Percentiles rank a stretch among this genome's conserved stretches.
Evolutionary conservation across 2,888 invertebrate genomes (phyloP).

Genomic region (Drosophila testacea): DNA sequence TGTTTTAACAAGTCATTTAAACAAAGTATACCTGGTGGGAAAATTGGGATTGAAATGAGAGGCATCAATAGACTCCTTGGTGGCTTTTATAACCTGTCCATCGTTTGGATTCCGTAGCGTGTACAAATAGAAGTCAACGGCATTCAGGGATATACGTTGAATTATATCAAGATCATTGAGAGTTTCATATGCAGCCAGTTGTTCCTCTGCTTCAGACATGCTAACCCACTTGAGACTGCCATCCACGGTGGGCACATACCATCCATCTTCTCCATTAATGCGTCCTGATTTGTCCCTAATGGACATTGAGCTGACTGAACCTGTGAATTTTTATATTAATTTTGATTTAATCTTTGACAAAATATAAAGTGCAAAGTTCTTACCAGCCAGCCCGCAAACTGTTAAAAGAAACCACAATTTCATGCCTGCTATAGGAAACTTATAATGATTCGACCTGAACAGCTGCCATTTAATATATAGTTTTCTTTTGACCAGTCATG

Average conservation of each 20-base stretch:
- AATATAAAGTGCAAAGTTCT: constrained; percentile 34
- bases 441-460: constrained; percentile 29
- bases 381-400: constrained; percentile 56
- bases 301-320: constrained; percentile 48
- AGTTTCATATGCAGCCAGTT: constrained; percentile 37
- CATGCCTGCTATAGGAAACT: constrained; percentile 38
- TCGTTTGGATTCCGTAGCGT: constrained; percentile 66
- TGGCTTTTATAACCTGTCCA: constrained; percentile 53
- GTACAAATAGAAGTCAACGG: constrained; percentile 71
- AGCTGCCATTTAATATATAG: constrained; percentile 47
- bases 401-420: constrained; percentile 47
- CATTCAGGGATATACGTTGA: constrained; percentile 50
- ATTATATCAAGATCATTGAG: constrained; percentile 34
- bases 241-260: constrained; percentile 64
- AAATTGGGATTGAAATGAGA: constrained; percentile 59
- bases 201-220: constrained; percentile 41
- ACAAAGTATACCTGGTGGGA: constrained; percentile 53
- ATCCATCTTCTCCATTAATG: constrained; percentile 66
- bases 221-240: constrained; percentile 58
- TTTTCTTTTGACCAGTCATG: not conserved
- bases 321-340: not conserved
- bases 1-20: not conserved
- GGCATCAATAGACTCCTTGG: constrained; percentile 44
- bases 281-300: constrained; percentile 40
- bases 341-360: not conserved